Evolutionary conservation across 1,140 invertebrate species (phyloP).

Genomic region (Tetramorium simillimum): DNA sequence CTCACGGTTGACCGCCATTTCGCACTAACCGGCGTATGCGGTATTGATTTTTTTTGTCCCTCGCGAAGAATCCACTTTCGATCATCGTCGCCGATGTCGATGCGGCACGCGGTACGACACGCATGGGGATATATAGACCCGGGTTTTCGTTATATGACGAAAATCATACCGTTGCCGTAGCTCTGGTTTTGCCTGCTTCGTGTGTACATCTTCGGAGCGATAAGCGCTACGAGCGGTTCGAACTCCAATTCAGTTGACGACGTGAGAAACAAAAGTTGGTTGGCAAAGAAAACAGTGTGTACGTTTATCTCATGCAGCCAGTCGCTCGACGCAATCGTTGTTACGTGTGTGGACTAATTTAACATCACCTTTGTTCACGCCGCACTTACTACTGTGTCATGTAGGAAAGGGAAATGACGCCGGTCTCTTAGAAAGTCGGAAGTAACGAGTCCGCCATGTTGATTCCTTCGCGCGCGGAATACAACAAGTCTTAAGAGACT

Average conservation of each 20-base stretch:
- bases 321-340: too few species aligned
- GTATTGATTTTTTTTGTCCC: slow-evolving; percentile 59
- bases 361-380: background rate
- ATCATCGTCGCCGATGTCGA: background rate
- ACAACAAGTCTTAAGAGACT: too few species aligned
- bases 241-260: background rate
- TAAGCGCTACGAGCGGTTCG: background rate
- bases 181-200: slow-evolving; percentile 76
- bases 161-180: slow-evolving; percentile 73
- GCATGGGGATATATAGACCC: background rate
- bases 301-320: background rate
- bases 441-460: slow-evolving; percentile 58
- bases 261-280: background rate
- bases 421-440: slow-evolving; percentile 31
- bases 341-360: background rate
- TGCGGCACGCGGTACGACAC: background rate
- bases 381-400: background rate
- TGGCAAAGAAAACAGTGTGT: background rate
- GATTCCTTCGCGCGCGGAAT: slow-evolving; percentile 11
- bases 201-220: slow-evolving; percentile 71
- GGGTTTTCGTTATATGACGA: background rate
- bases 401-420: slow-evolving; percentile 62
- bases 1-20: slow-evolving; percentile 41
- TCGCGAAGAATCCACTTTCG: background rate
- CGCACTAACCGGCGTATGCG: slow-evolving; percentile 1